These are phyloP conservation scores for Rhaphigaster nebulosa DNA, from an alignment of 2,888 invertebrate species.

Conservation along the genomic window DNA sequence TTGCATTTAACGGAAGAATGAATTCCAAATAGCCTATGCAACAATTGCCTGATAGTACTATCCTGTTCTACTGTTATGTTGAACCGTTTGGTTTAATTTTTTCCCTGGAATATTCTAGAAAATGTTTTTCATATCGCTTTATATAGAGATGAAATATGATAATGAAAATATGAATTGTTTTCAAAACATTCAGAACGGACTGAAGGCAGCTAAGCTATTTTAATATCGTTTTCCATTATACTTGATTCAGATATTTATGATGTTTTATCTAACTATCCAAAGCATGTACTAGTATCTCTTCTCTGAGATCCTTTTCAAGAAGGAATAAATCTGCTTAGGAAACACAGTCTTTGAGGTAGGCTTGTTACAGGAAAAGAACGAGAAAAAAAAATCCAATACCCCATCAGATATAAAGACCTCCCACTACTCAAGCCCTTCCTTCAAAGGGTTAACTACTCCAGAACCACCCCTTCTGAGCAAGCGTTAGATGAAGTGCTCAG, in stretches of 20 bases:
- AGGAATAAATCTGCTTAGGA: not conserved
- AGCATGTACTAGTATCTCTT: not conserved
- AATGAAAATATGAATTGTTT: too few species aligned
- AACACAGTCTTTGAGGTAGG: not conserved
- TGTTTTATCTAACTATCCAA: too few species aligned
- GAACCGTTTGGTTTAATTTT: not conserved
- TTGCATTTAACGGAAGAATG: not conserved
- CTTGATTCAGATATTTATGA: too few species aligned
- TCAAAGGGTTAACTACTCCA: conserved; percentile 13
- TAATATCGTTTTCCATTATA: too few species aligned
- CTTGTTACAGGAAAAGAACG: not conserved
- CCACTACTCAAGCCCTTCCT: not conserved
- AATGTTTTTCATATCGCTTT: not conserved
- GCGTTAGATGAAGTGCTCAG: conserved; percentile 26
- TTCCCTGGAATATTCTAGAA: not conserved
- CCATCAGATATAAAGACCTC: not conserved
- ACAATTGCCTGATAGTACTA: not conserved
- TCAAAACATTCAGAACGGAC: not conserved
- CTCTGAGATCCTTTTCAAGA: not conserved
- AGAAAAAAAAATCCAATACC: not conserved
- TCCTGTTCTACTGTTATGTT: not conserved
- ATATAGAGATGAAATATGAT: too few species aligned
- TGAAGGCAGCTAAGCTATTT: not conserved
- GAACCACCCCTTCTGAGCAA: not conserved
- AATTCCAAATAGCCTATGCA: not conserved